Percentiles rank a stretch among this genome's conserved stretches.
phyloP scores from a whole-genome alignment of 2,888 invertebrate species.

The Philhelius pedissequus region DNA sequence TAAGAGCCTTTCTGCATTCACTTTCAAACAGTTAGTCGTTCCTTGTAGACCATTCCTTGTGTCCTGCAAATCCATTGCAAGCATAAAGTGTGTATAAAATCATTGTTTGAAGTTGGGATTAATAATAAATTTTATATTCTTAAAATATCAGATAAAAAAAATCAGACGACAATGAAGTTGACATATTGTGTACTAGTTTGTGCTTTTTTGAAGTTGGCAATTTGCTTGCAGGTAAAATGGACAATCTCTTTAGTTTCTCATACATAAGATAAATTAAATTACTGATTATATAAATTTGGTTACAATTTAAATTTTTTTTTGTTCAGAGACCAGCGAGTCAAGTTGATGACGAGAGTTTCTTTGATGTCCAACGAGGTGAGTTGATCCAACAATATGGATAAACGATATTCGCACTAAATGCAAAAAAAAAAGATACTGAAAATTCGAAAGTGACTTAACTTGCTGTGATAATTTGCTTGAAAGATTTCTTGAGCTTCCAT shows the following conservation, averaged over 20 bases:
- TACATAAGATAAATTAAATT: background rate
- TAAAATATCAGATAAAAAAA: background rate
- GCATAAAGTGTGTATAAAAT: background rate
- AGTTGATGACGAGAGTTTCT: conserved; percentile 53
- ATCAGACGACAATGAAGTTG: conserved; percentile 35
- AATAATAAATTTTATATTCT: background rate
- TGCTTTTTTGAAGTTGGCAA: conserved; percentile 47
- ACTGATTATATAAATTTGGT: background rate
- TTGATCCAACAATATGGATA: conserved; percentile 33
- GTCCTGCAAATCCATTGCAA: conserved; percentile 12
- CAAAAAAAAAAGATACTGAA: too few relatives aligned
- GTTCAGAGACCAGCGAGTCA: conserved; percentile 37
- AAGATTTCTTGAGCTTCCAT: background rate
- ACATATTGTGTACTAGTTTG: conserved; percentile 57
- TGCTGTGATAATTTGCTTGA: background rate
- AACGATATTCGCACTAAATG: background rate
- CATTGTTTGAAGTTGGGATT: conserved; percentile 56
- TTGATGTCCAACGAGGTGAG: conserved; percentile 59
- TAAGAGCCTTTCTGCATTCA: conserved; percentile 56
- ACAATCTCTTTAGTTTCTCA: background rate
- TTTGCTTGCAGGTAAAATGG: conserved; percentile 48
- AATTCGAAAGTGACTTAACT: too few relatives aligned
- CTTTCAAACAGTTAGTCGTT: conserved; percentile 47
- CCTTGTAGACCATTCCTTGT: conserved; percentile 42
- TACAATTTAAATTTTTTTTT: background rate